Base-by-base conservation (phyloP, 1,140 invertebrate genomes). In the Hermetia illucens region DNA sequence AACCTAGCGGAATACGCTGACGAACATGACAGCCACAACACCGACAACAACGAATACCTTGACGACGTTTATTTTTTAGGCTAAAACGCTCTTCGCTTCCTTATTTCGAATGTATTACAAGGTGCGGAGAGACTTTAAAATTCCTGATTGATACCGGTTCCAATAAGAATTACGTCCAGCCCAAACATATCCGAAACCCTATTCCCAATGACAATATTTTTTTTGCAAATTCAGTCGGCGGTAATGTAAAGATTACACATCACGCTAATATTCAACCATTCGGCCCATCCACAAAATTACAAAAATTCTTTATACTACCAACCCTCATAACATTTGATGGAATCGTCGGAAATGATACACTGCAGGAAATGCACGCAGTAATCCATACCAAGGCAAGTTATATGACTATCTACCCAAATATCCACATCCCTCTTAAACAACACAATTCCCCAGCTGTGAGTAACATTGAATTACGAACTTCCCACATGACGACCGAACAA, bases 1-100 rank as follows among this genome's bases (percentile, higher is more conserved):
- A n/a, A n/a, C n/a, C n/a, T n/a, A n/a, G n/a, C n/a, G n/a, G n/a
- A n/a, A n/a, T n/a, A n/a, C n/a, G n/a, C n/a, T n/a, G n/a, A n/a
- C n/a, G n/a, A n/a, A n/a, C n/a, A n/a, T n/a, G n/a, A n/a, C n/a
- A n/a, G n/a, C n/a, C n/a, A n/a, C n/a, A n/a, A n/a, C n/a, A n/a
- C n/a, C n/a, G n/a, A n/a, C n/a, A n/a, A n/a, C n/a, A n/a, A n/a
- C n/a, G n/a, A n/a, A n/a, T n/a, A n/a, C n/a, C n/a, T n/a, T n/a
- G n/a, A n/a, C 24, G 24, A 27, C 24, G 13, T 27, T 27, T 13
- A 27, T 42, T 45, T 45, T 42, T 45, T 45, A 44, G 44, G 31
- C 5, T 42, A 39, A 38, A 13, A 9, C 16, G 17, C 18, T 45
- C 40, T 21, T 45, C 44, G 10, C 20, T 45, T 8, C 44, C 44